These are phyloP conservation scores for Aeoliscus strigatus DNA, from an alignment of 2,797 vertebrate genomes.

Conservation along the genomic window DNA sequence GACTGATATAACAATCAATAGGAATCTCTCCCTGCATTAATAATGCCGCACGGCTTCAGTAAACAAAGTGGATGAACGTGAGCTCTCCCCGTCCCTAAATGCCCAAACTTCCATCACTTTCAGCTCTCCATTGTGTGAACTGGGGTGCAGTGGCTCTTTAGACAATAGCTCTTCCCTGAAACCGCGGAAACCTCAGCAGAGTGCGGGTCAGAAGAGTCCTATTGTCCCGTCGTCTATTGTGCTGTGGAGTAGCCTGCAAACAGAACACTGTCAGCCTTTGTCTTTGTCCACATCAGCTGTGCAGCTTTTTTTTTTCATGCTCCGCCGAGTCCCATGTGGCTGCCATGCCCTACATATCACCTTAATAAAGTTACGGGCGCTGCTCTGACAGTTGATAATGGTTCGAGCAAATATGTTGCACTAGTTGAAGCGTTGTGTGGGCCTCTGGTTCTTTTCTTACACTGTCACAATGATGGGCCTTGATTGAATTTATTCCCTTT, in stretches of 20 bases:
- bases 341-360: constrained; percentile 61
- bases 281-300: constrained; percentile 69
- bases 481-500: constrained; percentile 30
- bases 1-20: constrained; percentile 14
- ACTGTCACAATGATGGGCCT: constrained; percentile 18
- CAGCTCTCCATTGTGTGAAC: constrained; percentile 58
- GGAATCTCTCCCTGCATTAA: background rate
- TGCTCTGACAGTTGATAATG: constrained; percentile 48
- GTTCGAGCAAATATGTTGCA: constrained; percentile 44
- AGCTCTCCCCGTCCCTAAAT: constrained; percentile 31
- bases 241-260: constrained; percentile 67
- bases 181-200: constrained; percentile 58
- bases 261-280: constrained; percentile 72
- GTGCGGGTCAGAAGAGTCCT: constrained; percentile 65
- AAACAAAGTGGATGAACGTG: constrained; percentile 19
- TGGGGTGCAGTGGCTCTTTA: constrained; percentile 51
- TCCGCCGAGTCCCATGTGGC: constrained; percentile 54
- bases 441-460: background rate
- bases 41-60: constrained; percentile 7
- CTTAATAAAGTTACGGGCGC: constrained; percentile 58
- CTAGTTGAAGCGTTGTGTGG: constrained; percentile 21
- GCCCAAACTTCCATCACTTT: constrained; percentile 46
- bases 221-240: constrained; percentile 77
- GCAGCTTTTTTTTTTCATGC: constrained; percentile 49
- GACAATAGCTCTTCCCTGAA: constrained; percentile 67